These are phyloP conservation scores for Tonatia bakeri DNA, from an alignment of 2,113 vertebrate genomes.

Conservation along the genomic window DNA sequence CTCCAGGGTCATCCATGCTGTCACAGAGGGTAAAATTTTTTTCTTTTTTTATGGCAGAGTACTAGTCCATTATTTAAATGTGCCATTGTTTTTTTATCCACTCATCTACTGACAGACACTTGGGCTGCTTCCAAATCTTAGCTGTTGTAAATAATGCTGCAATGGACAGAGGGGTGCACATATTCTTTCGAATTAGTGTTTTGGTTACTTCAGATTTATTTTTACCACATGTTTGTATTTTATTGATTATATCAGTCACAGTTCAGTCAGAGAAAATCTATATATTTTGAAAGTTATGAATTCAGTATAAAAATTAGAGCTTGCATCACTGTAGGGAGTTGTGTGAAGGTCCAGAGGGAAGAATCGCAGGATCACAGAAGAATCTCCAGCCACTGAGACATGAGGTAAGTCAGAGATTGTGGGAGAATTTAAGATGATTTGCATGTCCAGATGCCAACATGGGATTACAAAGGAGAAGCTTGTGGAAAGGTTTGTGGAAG, in stretches of 20 bases:
- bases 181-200: too few species aligned
- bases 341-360: background rate
- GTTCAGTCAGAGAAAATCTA: background rate
- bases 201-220: background rate
- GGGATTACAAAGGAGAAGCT: background rate
- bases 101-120: too few species aligned
- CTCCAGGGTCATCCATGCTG: too few species aligned
- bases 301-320: background rate
- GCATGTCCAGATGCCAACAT: fast-evolving
- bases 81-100: too few species aligned
- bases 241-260: background rate
- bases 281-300: background rate
- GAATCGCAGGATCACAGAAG: background rate
- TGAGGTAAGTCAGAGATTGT: background rate
- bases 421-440: background rate
- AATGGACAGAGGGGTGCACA: too few species aligned
- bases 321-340: background rate
- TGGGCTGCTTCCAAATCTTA: too few species aligned
- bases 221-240: background rate
- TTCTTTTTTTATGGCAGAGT: too few species aligned
- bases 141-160: too few species aligned
- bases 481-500: background rate
- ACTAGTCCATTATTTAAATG: too few species aligned
- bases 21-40: too few species aligned
- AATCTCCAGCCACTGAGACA: background rate